These are phyloP conservation scores for Diachasma alloeum DNA, from an alignment of 1,140 invertebrate species.

Conservation along the genomic window DNA sequence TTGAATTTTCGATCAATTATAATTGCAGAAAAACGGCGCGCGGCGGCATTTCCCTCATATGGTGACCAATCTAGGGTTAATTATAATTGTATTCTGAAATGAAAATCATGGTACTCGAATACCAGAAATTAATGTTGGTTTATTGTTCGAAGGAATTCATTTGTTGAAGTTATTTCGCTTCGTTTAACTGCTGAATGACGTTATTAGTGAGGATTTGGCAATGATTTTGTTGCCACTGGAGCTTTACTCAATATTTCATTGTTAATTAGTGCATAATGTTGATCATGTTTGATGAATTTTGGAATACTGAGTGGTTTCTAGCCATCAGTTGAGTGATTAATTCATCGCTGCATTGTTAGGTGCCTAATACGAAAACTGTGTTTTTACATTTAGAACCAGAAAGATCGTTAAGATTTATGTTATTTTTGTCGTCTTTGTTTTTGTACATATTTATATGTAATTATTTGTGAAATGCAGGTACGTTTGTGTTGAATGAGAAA, in stretches of 20 bases:
- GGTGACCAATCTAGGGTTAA: no score
- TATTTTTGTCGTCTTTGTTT: background rate
- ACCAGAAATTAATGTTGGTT: background rate
- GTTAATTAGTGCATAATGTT: slow-evolving; percentile 2
- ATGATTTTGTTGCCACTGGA: background rate
- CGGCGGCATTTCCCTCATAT: no score
- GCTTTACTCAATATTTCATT: background rate
- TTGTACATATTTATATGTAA: slow-evolving; percentile 7
- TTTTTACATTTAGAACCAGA: background rate
- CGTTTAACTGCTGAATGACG: background rate
- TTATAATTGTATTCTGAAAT: no score
- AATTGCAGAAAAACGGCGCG: no score
- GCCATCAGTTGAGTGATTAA: background rate
- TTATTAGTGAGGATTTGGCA: background rate
- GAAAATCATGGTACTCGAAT: background rate
- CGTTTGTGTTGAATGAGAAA: background rate
- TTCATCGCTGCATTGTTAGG: background rate
- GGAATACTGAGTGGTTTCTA: background rate
- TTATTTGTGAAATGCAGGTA: background rate
- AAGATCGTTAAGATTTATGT: background rate
- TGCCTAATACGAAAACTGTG: background rate
- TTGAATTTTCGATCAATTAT: no score
- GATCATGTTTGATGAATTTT: background rate
- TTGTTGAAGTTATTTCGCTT: background rate
- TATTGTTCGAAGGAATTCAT: background rate